A percentile compares a stretch with the other conserved stretches of the same genome.
Evolutionary conservation across 2,888 invertebrate species (phyloP).

Genomic region (Tipula helvola): DNA sequence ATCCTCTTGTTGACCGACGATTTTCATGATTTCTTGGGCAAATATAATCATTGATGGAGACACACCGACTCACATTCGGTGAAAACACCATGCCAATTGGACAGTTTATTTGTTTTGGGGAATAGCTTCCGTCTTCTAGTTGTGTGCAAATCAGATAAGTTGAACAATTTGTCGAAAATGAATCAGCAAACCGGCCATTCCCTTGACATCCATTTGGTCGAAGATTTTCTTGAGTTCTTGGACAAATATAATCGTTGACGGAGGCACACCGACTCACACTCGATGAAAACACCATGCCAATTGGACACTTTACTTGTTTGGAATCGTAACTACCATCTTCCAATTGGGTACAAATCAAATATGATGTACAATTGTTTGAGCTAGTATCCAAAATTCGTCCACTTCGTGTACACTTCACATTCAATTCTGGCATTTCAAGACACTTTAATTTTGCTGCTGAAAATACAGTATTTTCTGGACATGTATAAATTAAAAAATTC

Average conservation of each 20-base stretch:
- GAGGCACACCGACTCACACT: neutral
- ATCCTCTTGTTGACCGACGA: neutral
- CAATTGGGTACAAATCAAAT: neutral
- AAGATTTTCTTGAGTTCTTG: neutral
- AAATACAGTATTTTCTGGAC: neutral
- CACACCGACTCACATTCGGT: neutral
- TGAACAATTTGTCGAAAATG: neutral
- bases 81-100: neutral
- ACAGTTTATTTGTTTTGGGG: neutral
- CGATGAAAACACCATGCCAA: neutral
- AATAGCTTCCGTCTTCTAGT: neutral
- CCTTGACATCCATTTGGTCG: neutral
- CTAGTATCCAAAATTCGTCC: neutral
- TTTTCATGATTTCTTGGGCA: neutral
- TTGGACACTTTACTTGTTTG: neutral
- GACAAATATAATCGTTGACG: neutral
- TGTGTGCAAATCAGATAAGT: neutral
- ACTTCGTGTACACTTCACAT: neutral
- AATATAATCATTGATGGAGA: neutral
- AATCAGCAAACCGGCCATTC: neutral
- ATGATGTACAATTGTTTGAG: neutral
- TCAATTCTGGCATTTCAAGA: neutral
- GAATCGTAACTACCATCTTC: neutral
- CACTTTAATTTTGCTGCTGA: neutral
- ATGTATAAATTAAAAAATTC: neutral